These are phyloP conservation scores for Todiramphus saurophagus DNA, from an alignment of 2,113 vertebrate species.

Conservation along the genomic window DNA sequence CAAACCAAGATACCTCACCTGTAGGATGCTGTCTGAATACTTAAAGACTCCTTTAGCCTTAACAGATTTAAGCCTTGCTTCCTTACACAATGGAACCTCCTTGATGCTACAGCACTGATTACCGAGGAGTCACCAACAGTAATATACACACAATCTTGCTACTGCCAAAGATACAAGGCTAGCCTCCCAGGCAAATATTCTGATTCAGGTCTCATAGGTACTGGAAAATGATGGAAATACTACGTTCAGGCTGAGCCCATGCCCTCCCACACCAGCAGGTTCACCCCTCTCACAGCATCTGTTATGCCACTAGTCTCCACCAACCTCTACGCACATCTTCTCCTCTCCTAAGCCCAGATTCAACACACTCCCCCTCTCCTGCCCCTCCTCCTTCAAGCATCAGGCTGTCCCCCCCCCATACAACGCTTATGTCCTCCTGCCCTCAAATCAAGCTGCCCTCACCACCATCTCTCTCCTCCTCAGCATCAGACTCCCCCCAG, in stretches of 20 bases:
- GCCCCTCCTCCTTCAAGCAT: neutral
- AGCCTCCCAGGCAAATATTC: neutral
- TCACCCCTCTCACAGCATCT: neutral
- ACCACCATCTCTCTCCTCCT: neutral
- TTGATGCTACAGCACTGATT: neutral
- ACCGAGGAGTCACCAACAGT: neutral
- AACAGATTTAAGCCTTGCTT: neutral
- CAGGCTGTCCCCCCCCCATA: neutral
- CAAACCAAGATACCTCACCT: neutral
- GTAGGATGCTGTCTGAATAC: neutral
- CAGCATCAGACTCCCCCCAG: neutral
- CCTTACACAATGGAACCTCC: neutral
- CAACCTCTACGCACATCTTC: too few species aligned
- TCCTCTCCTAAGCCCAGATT: neutral
- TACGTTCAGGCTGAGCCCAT: fast-evolving
- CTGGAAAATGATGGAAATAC: fast-evolving
- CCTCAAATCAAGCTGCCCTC: neutral
- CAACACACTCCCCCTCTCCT: neutral
- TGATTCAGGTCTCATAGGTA: neutral
- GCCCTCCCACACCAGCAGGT: neutral
- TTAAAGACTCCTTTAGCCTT: neutral
- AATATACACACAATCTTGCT: neutral
- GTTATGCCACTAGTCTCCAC: neutral
- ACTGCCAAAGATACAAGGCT: neutral
- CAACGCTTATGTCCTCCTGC: neutral